Evolutionary conservation across 2,888 invertebrate genomes (phyloP), one percentile per base, ranked within the genome.

Genomic region (Hydraecia micacea): DNA sequence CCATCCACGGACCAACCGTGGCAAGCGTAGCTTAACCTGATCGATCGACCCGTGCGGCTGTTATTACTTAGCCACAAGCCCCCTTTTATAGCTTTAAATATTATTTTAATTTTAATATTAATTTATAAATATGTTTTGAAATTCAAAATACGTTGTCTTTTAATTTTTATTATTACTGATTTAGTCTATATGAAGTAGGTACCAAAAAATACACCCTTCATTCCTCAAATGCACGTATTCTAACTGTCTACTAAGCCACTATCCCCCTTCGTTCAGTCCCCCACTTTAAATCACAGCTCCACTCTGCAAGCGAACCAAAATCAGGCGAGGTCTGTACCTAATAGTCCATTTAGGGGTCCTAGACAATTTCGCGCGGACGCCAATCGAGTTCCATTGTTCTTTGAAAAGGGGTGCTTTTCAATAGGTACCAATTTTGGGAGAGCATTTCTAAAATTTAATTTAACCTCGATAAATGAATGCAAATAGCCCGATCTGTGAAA

Each of bases 331-430:
- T 86, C 92, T 94, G 93, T 89, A 73, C 86, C 91, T 93, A 95
- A 93, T 93, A 93, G 94, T 92, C 93, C 91, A 92, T 93, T 94
- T 90, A 89, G 88, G 87, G 86, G 85, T 90, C 88, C 92, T 90
- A 92, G 91, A 91, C 92, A 89, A 91, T 93, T 93, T 91, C 88
- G 88, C 91, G 87, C 89, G 88, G 88, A 92, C 86, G 84, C 91
- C 91, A 91, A 93, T 93, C 91, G 87, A 85, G 91, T 90, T 87
- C 85, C 88, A 93, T 92, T 93, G 92, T 93, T 91, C 90, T 85
- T 86, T 83, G 69, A 72, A 83, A 85, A 84, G 81, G 84, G 83
- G 74, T 58, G 69, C 73, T 77, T 87, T 85, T 83, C 80, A 86
- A 86, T 79, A 76, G 68, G 46, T 42, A 58, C 70, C 70, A 39